Percentiles rank a stretch among this genome's conserved stretches.
phyloP scores from a whole-genome alignment of 2,888 invertebrate genomes.

The Fragum sueziense region DNA sequence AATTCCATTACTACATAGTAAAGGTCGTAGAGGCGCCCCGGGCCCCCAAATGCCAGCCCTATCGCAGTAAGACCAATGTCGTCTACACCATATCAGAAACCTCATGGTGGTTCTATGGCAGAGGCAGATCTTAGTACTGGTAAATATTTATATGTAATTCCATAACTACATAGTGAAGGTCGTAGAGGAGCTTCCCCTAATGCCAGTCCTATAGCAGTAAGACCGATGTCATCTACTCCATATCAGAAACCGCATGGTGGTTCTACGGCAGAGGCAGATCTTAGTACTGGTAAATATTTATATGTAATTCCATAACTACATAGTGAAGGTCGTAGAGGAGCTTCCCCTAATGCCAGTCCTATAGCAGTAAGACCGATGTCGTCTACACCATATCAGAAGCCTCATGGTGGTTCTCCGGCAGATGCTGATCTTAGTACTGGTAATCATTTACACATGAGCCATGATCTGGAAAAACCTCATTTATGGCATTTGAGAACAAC shows the following conservation, averaged over 20 bases:
- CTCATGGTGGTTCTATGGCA: constrained; percentile 25
- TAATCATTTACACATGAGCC: constrained; percentile 3
- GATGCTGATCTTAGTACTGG: constrained; percentile 59
- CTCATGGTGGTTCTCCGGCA: constrained; percentile 25
- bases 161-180: constrained; percentile 14
- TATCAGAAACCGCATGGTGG: constrained; percentile 58
- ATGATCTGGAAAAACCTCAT: no score
- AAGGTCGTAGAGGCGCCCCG: constrained; percentile 35
- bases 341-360: constrained; percentile 70
- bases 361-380: constrained; percentile 72
- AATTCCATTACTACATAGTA: constrained; percentile 49
- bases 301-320: neutral
- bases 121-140: constrained; percentile 58
- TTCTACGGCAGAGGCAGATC: constrained; percentile 43
- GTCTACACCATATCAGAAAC: constrained; percentile 74
- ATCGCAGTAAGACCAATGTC: constrained; percentile 72
- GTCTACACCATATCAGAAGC: constrained; percentile 73
- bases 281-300: constrained; percentile 60
- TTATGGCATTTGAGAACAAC: no score
- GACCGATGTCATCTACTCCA: constrained; percentile 76
- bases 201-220: constrained; percentile 70
- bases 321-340: constrained; percentile 5
- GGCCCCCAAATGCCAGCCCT: constrained; percentile 69
- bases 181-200: constrained; percentile 57
- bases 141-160: no score